phyloP scores from a whole-genome alignment of 2,113 vertebrate species.

The Zosterops japonicus region DNA sequence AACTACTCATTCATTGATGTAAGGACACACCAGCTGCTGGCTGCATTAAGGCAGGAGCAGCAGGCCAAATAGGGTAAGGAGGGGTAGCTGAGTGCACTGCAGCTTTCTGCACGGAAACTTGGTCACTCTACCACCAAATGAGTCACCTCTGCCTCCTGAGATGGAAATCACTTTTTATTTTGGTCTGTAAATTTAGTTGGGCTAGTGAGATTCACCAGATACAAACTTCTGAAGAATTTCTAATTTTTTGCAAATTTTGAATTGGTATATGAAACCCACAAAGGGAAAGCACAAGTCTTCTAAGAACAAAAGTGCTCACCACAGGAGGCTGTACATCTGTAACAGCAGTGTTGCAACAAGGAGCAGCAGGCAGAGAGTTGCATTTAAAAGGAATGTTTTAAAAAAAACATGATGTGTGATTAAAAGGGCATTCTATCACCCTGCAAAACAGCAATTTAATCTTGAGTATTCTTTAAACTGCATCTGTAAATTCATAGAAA shows the following conservation, averaged over 20 bases:
- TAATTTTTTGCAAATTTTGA: background rate
- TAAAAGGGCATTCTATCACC: background rate
- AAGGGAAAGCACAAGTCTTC: background rate
- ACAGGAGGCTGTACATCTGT: background rate
- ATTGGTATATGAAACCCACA: background rate
- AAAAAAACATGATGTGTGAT: background rate
- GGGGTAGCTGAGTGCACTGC: background rate
- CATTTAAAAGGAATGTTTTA: background rate
- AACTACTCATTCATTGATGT: background rate
- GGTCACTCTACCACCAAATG: background rate
- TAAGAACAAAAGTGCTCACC: background rate
- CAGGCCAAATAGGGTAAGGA: background rate
- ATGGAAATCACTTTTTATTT: background rate
- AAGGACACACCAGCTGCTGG: background rate
- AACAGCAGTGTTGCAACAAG: background rate
- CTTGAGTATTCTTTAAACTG: background rate
- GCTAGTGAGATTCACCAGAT: background rate
- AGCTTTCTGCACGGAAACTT: background rate
- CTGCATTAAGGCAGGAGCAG: background rate
- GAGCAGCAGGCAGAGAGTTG: background rate
- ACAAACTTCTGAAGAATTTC: background rate
- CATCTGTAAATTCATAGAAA: background rate
- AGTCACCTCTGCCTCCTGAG: background rate
- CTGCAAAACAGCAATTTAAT: background rate
- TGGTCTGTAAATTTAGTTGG: background rate